Percentiles rank a stretch among this genome's conserved stretches.
Evolutionary conservation across 1,140 invertebrate genomes (phyloP).

Genomic region (Zaprionus lachaisei): DNA sequence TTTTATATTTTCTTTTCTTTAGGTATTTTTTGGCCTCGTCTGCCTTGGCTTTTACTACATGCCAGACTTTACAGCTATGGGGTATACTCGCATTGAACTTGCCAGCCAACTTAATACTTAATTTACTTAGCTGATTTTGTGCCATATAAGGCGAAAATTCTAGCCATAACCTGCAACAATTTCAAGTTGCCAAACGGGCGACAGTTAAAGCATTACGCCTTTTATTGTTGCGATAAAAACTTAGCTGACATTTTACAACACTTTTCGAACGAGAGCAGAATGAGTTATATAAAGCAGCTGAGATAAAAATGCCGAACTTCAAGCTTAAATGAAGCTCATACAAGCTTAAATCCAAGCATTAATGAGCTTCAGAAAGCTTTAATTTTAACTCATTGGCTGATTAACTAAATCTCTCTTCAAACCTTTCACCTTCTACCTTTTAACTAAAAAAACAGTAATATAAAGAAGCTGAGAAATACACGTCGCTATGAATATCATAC

Average conservation of each 20-base stretch:
- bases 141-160: neutral
- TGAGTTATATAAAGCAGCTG: neutral
- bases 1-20: neutral
- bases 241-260: neutral
- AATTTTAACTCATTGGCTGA: no score
- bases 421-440: no score
- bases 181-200: neutral
- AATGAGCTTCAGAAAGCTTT: neutral
- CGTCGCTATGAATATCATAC: no score
- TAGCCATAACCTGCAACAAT: neutral
- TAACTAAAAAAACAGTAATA: no score
- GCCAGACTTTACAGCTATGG: neutral
- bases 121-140: neutral
- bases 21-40: constrained; percentile 13
- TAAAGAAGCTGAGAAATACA: no score
- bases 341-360: neutral
- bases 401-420: no score
- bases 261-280: neutral
- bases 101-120: neutral
- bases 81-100: neutral
- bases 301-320: neutral
- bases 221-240: constrained; percentile 3
- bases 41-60: neutral
- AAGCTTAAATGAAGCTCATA: neutral
- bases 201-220: neutral